phyloP scores from a whole-genome alignment of 2,888 invertebrate genomes.

The Argyresthia albistria region DNA sequence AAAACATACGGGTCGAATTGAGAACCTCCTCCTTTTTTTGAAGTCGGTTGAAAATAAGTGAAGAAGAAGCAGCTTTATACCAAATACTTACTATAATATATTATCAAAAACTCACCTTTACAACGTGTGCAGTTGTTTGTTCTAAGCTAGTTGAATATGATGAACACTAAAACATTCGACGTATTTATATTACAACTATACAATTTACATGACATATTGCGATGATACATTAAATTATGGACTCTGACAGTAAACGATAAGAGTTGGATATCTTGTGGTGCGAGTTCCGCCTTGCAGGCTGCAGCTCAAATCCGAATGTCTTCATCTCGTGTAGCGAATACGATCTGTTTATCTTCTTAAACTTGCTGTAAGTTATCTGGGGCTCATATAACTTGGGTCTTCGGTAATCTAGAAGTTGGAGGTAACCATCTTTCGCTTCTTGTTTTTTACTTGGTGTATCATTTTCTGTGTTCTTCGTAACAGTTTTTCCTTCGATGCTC shows the following conservation, averaged over 20 bases:
- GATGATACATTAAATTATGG: slow-evolving; percentile 47
- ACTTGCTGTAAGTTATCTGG: slow-evolving; percentile 18
- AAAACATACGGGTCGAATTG: too few relatives aligned
- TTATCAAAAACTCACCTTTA: too few relatives aligned
- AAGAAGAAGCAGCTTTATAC: too few relatives aligned
- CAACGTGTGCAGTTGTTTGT: too few relatives aligned
- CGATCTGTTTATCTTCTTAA: slow-evolving; percentile 32
- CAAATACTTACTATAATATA: too few relatives aligned
- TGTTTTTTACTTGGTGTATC: slow-evolving; percentile 1
- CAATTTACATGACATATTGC: neutral
- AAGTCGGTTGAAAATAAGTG: too few relatives aligned
- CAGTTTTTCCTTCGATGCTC: neutral
- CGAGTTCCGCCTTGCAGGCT: slow-evolving; percentile 15
- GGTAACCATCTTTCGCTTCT: slow-evolving; percentile 12
- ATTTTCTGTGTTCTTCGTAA: neutral
- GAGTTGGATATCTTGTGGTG: slow-evolving; percentile 26
- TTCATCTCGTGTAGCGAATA: slow-evolving; percentile 42
- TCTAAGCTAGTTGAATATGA: too few relatives aligned
- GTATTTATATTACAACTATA: neutral
- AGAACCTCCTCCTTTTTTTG: too few relatives aligned
- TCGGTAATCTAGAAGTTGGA: slow-evolving; percentile 45
- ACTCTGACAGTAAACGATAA: slow-evolving; percentile 44
- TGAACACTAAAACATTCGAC: too few relatives aligned
- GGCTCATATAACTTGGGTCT: slow-evolving; percentile 36
- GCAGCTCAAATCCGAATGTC: slow-evolving; percentile 32